A percentile compares a stretch with the other conserved stretches of the same genome.
Conservation (phyloP, 2,797 vertebrate genomes). For the Eulemur coronatus region DNA sequence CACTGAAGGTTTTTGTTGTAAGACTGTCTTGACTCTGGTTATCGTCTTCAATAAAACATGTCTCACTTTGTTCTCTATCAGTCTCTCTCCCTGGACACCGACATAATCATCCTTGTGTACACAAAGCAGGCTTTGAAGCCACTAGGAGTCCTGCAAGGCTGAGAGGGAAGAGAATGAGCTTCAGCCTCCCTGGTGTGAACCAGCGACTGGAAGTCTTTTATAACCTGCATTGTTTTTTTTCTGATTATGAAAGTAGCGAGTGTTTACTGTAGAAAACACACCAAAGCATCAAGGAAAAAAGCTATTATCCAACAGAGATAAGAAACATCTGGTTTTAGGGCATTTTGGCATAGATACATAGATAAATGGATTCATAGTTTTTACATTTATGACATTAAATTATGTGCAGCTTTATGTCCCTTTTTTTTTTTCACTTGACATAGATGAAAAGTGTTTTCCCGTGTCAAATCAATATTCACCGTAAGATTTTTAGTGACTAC, state of each 20-base stretch:
- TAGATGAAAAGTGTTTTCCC: not conserved
- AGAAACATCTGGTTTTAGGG: constrained; percentile 1
- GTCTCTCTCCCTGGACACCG: constrained; percentile 57
- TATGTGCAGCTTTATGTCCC: not conserved
- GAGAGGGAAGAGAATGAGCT: constrained; percentile 40
- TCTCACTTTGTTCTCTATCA: constrained; percentile 65
- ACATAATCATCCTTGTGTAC: constrained; percentile 63
- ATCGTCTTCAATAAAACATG: constrained; percentile 64
- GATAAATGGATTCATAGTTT: not conserved
- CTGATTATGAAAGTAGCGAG: constrained; percentile 14
- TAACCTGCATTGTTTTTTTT: constrained; percentile 51
- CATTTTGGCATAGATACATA: not conserved
- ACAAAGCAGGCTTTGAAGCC: constrained; percentile 70
- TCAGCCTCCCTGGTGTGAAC: constrained; percentile 54
- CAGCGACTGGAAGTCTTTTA: constrained; percentile 31
- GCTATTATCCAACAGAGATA: constrained; percentile 25
- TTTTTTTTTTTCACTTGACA: not conserved
- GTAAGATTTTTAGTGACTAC: not conserved
- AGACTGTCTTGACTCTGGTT: constrained; percentile 39
- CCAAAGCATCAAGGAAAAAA: not conserved
- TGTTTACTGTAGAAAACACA: constrained; percentile 28
- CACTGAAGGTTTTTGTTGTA: not conserved
- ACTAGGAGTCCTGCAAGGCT: constrained; percentile 44
- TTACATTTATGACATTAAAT: not conserved
- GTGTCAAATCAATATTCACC: not conserved